Evolutionary conservation across 2,888 invertebrate genomes (phyloP).

Genomic region (Theristus sp.): DNA sequence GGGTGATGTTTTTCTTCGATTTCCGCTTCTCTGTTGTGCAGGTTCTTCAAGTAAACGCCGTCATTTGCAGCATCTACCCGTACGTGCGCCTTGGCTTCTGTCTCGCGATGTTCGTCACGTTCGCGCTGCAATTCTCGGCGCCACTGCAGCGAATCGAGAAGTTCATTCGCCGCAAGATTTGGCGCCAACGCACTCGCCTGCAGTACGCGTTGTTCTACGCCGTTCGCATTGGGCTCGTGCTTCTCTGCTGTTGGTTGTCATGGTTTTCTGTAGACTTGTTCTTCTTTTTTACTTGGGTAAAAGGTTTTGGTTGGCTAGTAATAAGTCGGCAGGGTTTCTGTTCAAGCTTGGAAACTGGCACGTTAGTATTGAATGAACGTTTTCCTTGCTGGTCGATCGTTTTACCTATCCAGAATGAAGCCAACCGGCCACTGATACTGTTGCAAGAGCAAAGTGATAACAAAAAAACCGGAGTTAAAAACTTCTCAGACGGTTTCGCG

Average conservation of each 20-base stretch:
- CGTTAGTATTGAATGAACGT: not conserved
- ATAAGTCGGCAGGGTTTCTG: not conserved
- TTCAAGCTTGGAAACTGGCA: not conserved
- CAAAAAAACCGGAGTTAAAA: not conserved
- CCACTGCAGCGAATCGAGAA: slow-evolving; percentile 57
- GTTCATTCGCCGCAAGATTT: slow-evolving; percentile 19
- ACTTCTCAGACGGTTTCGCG: slow-evolving; percentile 46
- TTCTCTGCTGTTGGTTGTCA: slow-evolving; percentile 7
- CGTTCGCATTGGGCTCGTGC: not conserved
- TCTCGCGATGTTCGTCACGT: slow-evolving; percentile 70
- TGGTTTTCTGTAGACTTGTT: too few relatives aligned
- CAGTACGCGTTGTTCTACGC: slow-evolving; percentile 5
- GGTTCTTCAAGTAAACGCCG: too few relatives aligned
- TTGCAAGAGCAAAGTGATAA: not conserved
- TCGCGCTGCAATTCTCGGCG: slow-evolving; percentile 78
- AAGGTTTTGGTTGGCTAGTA: slow-evolving; percentile 2
- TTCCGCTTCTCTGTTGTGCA: too few relatives aligned
- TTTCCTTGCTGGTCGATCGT: not conserved
- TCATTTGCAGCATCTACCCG: not conserved
- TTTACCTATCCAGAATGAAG: too few relatives aligned
- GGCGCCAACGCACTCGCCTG: slow-evolving; percentile 46
- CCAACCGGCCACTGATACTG: not conserved
- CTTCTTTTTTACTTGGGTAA: too few relatives aligned
- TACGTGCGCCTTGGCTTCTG: slow-evolving; percentile 61
- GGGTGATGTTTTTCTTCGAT: slow-evolving; percentile 21